Base-by-base conservation (phyloP, 2,797 vertebrate genomes). In the Centroberyx gerrardi region DNA sequence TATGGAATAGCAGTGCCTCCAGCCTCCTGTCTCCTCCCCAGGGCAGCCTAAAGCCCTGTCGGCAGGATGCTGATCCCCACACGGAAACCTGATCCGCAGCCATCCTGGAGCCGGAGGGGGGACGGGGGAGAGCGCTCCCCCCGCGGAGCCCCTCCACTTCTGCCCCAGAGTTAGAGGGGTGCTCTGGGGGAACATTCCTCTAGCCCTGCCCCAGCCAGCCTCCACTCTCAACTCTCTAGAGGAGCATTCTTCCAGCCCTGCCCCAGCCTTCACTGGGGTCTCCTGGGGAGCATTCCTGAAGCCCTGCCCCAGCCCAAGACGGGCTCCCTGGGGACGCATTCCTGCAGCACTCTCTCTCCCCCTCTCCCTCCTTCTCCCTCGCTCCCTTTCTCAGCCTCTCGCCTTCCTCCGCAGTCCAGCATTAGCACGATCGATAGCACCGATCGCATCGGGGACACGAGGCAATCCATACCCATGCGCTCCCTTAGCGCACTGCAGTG, bases 341-440 rank as follows among this genome's bases (percentile, higher is more conserved):
- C 94, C 93, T 94, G 92, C 93, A 94, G 93, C 94, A 92, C 90
- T 94, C 90, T 87, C 90, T 87, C 88, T 76, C 84, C 68, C 79
- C 69, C 78, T 81, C 86, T 81, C 88, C 89, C 84, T 72, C 76
- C 72, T 79, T 93, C 88, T 90, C 88, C 72, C 78, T 87, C 72
- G 46, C 90, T 89, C 87, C 80, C 81, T 90, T 88, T 93, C 90
- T 92, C 89, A 86, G 86, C 83, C 91, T 86, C 86, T 90, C 22
- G 87, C 91, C 89, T 94, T 94, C 93, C 91, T 94, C 94, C 82
- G 94, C 94, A 95, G 94, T 94, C 94, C 93, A 94, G 95, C 95
- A 96, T 95, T 95, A 95, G 94, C 36, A 68, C 93, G 91, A 96
- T 96, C 95, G 91, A 96, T 96, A 96, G 92, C 91, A 90, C 94